Percentiles rank a stretch among this genome's conserved stretches.
Conservation (phyloP, 2,113 vertebrate genomes). For the Macquaria ambigua region DNA sequence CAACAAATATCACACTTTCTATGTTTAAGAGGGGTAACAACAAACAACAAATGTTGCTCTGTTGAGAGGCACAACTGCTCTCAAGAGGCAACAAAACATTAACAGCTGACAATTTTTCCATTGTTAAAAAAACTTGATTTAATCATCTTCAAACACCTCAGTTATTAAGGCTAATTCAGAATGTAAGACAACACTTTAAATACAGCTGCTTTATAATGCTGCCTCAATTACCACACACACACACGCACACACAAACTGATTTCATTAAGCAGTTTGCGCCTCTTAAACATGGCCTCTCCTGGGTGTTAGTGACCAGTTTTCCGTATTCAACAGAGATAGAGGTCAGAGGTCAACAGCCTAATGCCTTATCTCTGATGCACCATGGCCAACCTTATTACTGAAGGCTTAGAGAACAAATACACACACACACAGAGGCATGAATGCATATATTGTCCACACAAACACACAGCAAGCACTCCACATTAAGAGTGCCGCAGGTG, state of each 20-base stretch:
- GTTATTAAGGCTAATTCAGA: slow-evolving; percentile 48
- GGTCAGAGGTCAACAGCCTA: slow-evolving; percentile 79
- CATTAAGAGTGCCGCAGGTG: slow-evolving; percentile 61
- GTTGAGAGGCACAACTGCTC: background rate
- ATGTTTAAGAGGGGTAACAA: background rate
- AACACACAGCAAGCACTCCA: slow-evolving; percentile 11
- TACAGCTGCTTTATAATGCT: slow-evolving; percentile 61
- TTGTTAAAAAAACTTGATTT: slow-evolving; percentile 30
- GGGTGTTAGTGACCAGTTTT: slow-evolving; percentile 73
- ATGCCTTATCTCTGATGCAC: slow-evolving; percentile 82
- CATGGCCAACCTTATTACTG: slow-evolving; percentile 79
- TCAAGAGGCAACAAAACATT: slow-evolving; percentile 21
- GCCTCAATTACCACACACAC: slow-evolving; percentile 36
- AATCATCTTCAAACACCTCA: slow-evolving; percentile 31
- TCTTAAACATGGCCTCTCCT: slow-evolving; percentile 71
- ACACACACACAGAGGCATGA: slow-evolving; percentile 47
- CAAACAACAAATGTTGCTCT: background rate
- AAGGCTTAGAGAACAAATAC: slow-evolving; percentile 74
- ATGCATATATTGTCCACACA: slow-evolving; percentile 66
- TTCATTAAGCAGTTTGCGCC: slow-evolving; percentile 71
- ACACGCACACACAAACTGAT: slow-evolving; percentile 48
- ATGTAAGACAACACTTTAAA: slow-evolving; percentile 52
- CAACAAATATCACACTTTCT: background rate
- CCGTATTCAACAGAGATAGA: slow-evolving; percentile 72
- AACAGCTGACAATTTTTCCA: slow-evolving; percentile 14